Base-by-base conservation (phyloP, 2,888 invertebrate genomes). In the Cenopis cana region DNA sequence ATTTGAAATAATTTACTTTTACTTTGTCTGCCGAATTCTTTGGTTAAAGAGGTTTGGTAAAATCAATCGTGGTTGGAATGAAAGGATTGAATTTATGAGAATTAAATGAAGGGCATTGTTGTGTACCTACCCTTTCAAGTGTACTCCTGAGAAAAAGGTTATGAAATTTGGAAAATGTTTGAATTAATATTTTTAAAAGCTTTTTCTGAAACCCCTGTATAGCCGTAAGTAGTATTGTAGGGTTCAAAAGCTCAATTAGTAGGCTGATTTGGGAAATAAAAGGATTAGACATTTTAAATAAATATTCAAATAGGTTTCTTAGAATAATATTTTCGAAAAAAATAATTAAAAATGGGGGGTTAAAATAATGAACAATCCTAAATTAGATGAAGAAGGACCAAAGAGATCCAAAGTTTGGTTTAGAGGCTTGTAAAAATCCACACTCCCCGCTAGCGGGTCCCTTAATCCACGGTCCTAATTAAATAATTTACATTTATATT, bases 401-500 rank as follows among this genome's bases (percentile, higher is more conserved):
- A 62, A 61, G 18, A 33, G n/a, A 36, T 33, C 36, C 50, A 62
- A 62, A 62, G 61, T 3, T 33, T 33, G 4, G 18, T 11, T 52
- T 55, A 9, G 55, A 55, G 33, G 46, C n/a, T n/a, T 49, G 33
- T 61, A 61, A 62, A 62, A 62, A 62, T 62, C 62, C 62, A 52
- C 52, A 50, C 29, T 14, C 59, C 49, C 20, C n/a, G 33, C 49
- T 8, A 62, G 20, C 33, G 60, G 41, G 11, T 24, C 3, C 62
- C 38, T 57, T 71, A 66, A 71, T 71, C 66, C 66, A 2, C 17
- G 29, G 5, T 24, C 49, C 66, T 66, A 71, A 71, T 71, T 66
- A 71, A 71, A 66, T 66, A 71, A 71, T 71, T 71, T 61, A 71
- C 70, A 71, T 71, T 71, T 71, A 71, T 71, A 66, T 71, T 61